Evolutionary conservation across 2,113 vertebrate species (phyloP).

Genomic region (Propithecus coquereli): DNA sequence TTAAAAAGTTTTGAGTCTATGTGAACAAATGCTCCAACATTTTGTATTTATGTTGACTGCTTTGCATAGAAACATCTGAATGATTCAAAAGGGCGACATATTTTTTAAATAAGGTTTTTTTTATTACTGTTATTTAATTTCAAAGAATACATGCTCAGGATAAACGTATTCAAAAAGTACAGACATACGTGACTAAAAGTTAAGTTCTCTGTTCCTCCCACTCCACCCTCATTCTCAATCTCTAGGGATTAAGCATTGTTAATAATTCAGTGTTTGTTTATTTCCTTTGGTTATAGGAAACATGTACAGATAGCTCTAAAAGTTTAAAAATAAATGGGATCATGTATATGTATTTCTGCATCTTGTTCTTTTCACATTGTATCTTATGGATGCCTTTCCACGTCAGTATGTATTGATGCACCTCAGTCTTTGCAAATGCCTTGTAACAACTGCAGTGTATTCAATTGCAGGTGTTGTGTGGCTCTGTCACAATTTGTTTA

Average conservation of each 20-base stretch:
- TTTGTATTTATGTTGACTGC: not conserved
- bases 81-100: not conserved
- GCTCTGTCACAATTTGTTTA: not conserved
- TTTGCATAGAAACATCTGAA: not conserved
- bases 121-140: not conserved
- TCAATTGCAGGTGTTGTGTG: not conserved
- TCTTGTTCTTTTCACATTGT: not conserved
- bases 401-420: not conserved
- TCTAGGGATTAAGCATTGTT: not conserved
- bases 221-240: not conserved
- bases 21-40: not conserved
- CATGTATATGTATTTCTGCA: not conserved
- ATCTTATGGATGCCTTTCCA: not conserved
- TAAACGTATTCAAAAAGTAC: not conserved
- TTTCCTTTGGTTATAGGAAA: not conserved
- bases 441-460: not conserved
- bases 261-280: not conserved
- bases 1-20: not conserved
- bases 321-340: not conserved
- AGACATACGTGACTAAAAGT: not conserved
- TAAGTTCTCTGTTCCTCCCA: not conserved
- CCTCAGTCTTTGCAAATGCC: not conserved
- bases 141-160: not conserved
- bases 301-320: not conserved
- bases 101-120: not conserved